Percentiles rank a stretch among this genome's conserved stretches.
Evolutionary conservation across 1,140 invertebrate genomes (phyloP).

Genomic region (Drosophila subpulchrella): DNA sequence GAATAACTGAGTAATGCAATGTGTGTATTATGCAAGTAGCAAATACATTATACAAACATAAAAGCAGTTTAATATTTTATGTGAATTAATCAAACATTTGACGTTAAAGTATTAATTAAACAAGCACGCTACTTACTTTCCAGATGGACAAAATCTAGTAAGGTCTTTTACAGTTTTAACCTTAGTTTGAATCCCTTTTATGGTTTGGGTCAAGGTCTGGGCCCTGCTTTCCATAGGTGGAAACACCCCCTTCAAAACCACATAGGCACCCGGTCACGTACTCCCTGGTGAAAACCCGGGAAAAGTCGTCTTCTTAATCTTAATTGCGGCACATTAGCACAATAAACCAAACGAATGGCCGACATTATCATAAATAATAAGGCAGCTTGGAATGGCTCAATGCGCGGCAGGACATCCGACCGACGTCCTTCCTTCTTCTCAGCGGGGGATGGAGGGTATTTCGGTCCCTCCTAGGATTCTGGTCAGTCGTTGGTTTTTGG

Average conservation of each 20-base stretch:
- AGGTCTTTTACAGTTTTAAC: background rate
- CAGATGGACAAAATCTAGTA: background rate
- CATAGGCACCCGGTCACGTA: conserved; percentile 26
- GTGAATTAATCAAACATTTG: no score
- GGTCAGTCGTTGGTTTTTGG: conserved; percentile 39
- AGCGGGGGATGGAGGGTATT: background rate
- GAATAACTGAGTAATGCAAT: no score
- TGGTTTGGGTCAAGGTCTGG: background rate
- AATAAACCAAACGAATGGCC: conserved; percentile 83
- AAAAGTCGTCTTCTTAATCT: conserved; percentile 82
- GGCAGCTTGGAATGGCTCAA: conserved; percentile 68
- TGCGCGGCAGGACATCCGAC: conserved; percentile 74
- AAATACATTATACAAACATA: no score
- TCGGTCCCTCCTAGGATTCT: conserved; percentile 6
- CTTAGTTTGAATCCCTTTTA: background rate
- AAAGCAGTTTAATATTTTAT: no score
- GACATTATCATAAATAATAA: conserved; percentile 83
- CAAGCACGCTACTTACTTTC: background rate
- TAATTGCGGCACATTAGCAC: conserved; percentile 83
- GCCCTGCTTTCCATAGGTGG: conserved; percentile 4
- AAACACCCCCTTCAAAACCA: background rate
- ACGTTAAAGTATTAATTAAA: no score
- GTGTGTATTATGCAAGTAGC: no score
- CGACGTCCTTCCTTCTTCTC: conserved; percentile 29
- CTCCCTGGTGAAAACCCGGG: conserved; percentile 35